Base-by-base conservation (phyloP, 2,888 invertebrate species). In the Trichopria drosophilae region DNA sequence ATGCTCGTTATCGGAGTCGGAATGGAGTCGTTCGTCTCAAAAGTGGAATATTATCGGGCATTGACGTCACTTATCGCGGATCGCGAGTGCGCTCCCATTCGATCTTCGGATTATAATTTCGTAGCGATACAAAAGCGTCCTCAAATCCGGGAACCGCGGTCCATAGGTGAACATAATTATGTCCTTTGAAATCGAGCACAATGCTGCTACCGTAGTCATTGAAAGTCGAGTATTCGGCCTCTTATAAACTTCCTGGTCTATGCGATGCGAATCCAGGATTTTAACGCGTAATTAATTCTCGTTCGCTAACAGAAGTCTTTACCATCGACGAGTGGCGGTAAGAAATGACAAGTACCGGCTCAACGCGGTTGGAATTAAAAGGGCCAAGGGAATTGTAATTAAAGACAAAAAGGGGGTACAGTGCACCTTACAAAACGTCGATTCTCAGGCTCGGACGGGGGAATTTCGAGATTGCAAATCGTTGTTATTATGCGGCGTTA, bases 191-290 rank as follows among this genome's bases (percentile, higher is more conserved):
- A 49, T 49, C 29, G 34, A 22, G 18, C 13, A 53, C 50, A 53
- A 53, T 50, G 36, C 50, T 28, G n/a, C 46, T 41, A 58, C 55
- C 55, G 54, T 60, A 63, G 59, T 62, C 64, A 64, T 67, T 66
- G 62, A 65, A 63, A 66, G 62, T 65, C 61, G 63, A 67, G 66
- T 65, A 62, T 62, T 60, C 59, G 59, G 59, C 55, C 58, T 59
- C 63, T 62, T 59, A 57, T 59, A 60, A 59, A 61, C 52, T 62
- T 63, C 61, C 59, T 46, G 41, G 32, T 22, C 28, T 34, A 12
- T n/a, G 31, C 31, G 6, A 6, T 29, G 9, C 15, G 12, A 28
- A 6, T 22, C 26, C 26, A 7, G 13, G 31, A 23, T 35, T 35
- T 49, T 49, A 49, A 57, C 45, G 53, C 48, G 39, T 44, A 58